A percentile compares a stretch with the other conserved stretches of the same genome.
These are phyloP conservation scores for Drosophila fulvimacula DNA, from an alignment of 2,888 invertebrate genomes.

Conservation along the genomic window DNA sequence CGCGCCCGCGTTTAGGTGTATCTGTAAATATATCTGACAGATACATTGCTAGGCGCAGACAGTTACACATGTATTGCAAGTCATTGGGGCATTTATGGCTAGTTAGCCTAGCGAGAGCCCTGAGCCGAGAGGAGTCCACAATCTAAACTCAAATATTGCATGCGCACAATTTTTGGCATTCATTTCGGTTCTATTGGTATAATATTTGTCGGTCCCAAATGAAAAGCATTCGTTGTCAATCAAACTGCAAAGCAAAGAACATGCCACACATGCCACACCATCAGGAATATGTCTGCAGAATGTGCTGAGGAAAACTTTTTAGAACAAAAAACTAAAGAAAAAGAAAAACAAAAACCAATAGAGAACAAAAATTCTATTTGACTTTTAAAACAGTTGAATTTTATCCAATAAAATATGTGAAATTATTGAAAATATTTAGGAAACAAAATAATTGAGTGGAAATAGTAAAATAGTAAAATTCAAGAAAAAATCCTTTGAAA, in stretches of 20 bases:
- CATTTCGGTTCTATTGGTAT: constrained; percentile 39
- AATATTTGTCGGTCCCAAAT: constrained; percentile 44
- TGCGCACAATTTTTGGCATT: constrained; percentile 60
- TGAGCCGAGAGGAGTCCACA: neutral
- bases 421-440: neutral
- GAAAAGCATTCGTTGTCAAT: constrained; percentile 68
- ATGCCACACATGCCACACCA: constrained; percentile 26
- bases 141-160: constrained; percentile 46
- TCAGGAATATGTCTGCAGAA: constrained; percentile 8
- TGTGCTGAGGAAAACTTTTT: constrained; percentile 14
- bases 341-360: neutral
- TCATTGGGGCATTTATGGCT: constrained; percentile 61
- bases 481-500: neutral
- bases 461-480: neutral
- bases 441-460: neutral
- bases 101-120: constrained; percentile 32
- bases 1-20: neutral
- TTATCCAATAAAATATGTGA: neutral
- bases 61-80: constrained; percentile 58
- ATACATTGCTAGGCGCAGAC: constrained; percentile 32
- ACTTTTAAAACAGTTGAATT: constrained; percentile 7
- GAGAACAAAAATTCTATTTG: constrained; percentile 1
- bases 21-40: constrained; percentile 43
- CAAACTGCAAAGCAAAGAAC: constrained; percentile 34
- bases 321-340: neutral